These are phyloP conservation scores for Iphiclides podalirius DNA, from an alignment of 2,888 invertebrate species.

Conservation along the genomic window DNA sequence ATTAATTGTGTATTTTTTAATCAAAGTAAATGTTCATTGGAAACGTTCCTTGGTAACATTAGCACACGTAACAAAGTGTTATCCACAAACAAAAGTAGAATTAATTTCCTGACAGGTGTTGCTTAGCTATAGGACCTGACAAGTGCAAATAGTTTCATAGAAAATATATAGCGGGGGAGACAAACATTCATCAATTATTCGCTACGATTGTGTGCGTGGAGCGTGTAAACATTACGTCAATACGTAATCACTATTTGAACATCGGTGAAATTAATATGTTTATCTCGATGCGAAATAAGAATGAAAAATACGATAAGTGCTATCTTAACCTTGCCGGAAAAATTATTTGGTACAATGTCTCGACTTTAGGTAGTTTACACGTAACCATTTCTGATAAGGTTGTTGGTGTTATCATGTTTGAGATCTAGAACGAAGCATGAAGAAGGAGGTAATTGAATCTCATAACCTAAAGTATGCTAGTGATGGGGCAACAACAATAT, in stretches of 20 bases:
- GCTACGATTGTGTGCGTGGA: neutral
- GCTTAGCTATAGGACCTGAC: neutral
- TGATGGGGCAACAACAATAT: too few relatives aligned
- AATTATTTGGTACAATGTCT: neutral
- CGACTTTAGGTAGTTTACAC: neutral
- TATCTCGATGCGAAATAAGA: slow-evolving; percentile 3
- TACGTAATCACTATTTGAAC: neutral
- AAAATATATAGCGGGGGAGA: neutral
- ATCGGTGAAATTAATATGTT: slow-evolving; percentile 1
- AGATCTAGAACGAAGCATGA: too few relatives aligned
- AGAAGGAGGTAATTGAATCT: too few relatives aligned
- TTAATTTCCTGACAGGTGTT: neutral
- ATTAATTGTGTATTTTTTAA: too few relatives aligned
- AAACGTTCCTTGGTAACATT: too few relatives aligned
- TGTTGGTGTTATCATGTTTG: too few relatives aligned
- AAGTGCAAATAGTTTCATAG: neutral
- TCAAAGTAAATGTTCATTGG: too few relatives aligned
- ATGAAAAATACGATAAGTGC: slow-evolving; percentile 12
- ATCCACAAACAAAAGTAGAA: neutral
- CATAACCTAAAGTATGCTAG: too few relatives aligned
- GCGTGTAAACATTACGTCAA: neutral
- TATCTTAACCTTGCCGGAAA: slow-evolving; percentile 4
- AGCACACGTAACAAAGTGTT: neutral
- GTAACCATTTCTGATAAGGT: neutral
- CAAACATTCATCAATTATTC: neutral